Evolutionary conservation across 2,797 vertebrate genomes (phyloP).

Genomic region (Falco concolor): DNA sequence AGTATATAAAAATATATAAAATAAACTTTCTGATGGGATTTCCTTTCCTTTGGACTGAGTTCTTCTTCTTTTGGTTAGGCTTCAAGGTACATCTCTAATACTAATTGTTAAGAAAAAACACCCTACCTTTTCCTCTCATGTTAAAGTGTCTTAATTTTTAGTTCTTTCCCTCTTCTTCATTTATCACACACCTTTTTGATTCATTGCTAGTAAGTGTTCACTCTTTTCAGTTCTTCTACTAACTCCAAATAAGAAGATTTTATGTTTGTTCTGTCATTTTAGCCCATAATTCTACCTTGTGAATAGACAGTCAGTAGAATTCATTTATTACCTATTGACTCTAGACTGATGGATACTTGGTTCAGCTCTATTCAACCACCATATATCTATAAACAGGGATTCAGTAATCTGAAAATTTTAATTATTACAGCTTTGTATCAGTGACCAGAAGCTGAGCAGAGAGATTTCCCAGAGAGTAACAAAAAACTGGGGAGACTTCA

Average conservation of each 20-base stretch:
- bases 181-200: background rate
- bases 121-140: background rate
- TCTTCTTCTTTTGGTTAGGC: background rate
- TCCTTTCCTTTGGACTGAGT: background rate
- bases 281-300: background rate
- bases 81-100: background rate
- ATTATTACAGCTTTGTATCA: background rate
- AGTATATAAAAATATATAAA: background rate
- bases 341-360: background rate
- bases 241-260: background rate
- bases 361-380: background rate
- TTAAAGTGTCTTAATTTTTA: background rate
- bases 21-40: background rate
- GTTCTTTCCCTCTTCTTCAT: background rate
- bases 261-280: background rate
- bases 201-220: background rate
- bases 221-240: background rate
- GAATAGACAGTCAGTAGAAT: background rate
- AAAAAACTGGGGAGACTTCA: background rate
- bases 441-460: background rate
- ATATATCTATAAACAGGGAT: background rate
- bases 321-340: background rate
- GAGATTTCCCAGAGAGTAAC: background rate
- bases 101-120: background rate
- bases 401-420: background rate